These are phyloP conservation scores for Acleris cristana DNA, from an alignment of 2,888 invertebrate genomes.

Conservation along the genomic window DNA sequence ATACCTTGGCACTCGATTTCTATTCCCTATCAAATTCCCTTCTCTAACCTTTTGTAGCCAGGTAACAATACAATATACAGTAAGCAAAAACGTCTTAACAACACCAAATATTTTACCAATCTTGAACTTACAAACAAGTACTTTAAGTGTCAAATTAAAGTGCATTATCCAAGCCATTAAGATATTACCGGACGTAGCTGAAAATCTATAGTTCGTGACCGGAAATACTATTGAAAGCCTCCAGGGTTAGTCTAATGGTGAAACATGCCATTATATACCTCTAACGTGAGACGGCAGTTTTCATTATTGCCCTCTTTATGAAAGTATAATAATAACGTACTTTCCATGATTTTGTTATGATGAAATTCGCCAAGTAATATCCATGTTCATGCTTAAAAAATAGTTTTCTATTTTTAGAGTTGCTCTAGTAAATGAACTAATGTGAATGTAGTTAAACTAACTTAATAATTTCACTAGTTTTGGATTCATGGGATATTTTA, in stretches of 20 bases:
- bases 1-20: neutral
- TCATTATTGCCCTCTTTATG: neutral
- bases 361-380: no score
- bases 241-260: neutral
- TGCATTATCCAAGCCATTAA: neutral
- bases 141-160: neutral
- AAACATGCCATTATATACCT: neutral
- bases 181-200: neutral
- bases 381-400: no score
- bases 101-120: neutral
- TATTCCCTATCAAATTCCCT: neutral
- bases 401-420: no score
- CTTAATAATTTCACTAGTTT: no score
- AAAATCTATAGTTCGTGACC: neutral
- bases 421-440: no score
- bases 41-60: neutral
- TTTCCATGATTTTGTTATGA: no score
- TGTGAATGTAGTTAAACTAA: no score
- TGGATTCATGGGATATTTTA: no score
- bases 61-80: neutral
- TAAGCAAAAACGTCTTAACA: neutral
- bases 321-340: no score
- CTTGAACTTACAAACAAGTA: neutral
- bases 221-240: neutral
- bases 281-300: neutral